These are phyloP conservation scores for Dinomys branickii DNA, from an alignment of 2,113 vertebrate species.

Conservation along the genomic window DNA sequence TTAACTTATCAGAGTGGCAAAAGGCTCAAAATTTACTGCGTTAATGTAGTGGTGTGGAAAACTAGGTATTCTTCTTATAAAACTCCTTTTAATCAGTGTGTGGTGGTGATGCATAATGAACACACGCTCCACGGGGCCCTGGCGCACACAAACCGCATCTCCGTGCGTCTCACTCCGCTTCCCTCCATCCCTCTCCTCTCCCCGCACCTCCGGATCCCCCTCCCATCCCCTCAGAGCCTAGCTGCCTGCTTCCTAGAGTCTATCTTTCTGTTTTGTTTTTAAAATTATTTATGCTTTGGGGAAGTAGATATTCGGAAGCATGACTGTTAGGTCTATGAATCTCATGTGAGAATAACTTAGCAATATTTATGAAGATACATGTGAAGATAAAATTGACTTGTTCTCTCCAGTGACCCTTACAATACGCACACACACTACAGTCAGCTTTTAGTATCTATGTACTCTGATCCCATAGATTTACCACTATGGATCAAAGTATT, in stretches of 20 bases:
- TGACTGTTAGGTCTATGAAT: neutral
- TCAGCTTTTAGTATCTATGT: neutral
- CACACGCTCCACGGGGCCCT: accelerated
- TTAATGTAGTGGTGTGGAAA: neutral
- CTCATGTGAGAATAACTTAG: neutral
- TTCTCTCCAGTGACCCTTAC: neutral
- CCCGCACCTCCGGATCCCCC: neutral
- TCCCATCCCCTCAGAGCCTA: neutral
- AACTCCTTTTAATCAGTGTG: neutral
- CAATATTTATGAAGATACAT: neutral
- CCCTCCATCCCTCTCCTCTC: too few relatives aligned
- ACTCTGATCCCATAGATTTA: neutral
- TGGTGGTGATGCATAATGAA: neutral
- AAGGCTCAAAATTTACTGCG: neutral
- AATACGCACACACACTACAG: neutral
- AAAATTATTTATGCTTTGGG: neutral
- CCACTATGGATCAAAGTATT: too few relatives aligned
- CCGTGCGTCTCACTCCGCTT: neutral
- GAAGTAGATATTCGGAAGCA: neutral
- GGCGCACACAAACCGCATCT: too few relatives aligned
- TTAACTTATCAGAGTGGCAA: neutral
- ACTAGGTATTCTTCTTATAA: neutral
- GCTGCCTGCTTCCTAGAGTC: neutral
- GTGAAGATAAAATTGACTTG: neutral
- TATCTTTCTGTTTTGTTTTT: neutral